A percentile compares a stretch with the other conserved stretches of the same genome.
Evolutionary conservation across 2,888 invertebrate genomes (phyloP).

Genomic region (Eucriotettix oculatus): DNA sequence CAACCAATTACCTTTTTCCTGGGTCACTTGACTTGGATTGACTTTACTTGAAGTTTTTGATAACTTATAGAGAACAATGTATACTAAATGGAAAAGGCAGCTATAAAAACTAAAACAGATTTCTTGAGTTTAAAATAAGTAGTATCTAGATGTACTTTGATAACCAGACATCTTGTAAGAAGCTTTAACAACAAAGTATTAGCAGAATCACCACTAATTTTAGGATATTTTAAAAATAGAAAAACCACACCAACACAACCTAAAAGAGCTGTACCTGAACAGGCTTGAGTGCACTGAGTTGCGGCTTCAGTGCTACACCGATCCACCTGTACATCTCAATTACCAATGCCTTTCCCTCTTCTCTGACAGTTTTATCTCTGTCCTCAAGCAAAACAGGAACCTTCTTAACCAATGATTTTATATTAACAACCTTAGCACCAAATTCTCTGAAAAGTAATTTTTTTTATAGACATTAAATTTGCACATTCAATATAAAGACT

Average conservation of each 20-base stretch:
- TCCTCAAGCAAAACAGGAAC: slow-evolving; percentile 72
- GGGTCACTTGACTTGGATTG: too few relatives aligned
- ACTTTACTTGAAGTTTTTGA: too few relatives aligned
- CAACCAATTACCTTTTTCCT: too few relatives aligned
- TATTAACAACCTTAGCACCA: slow-evolving; percentile 76
- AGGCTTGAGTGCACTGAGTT: slow-evolving; percentile 71
- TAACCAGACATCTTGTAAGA: background rate
- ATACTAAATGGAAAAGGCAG: too few relatives aligned
- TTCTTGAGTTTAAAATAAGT: too few relatives aligned
- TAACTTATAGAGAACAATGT: too few relatives aligned
- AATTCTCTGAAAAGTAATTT: slow-evolving; percentile 45
- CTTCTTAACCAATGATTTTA: slow-evolving; percentile 81
- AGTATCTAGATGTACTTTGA: too few relatives aligned
- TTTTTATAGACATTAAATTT: background rate
- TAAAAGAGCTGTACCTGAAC: slow-evolving; percentile 40
- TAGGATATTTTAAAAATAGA: too few relatives aligned
- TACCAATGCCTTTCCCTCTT: slow-evolving; percentile 81
- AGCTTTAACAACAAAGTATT: too few relatives aligned
- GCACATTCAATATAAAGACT: too few relatives aligned
- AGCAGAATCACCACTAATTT: too few relatives aligned
- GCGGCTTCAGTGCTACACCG: slow-evolving; percentile 64
- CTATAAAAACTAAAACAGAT: too few relatives aligned
- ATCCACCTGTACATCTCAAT: slow-evolving; percentile 90
- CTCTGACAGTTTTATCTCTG: slow-evolving; percentile 78
- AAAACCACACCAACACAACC: background rate